Evolutionary conservation across 2,797 vertebrate species (phyloP).

Genomic region (Petrocephalus schoutedeni): DNA sequence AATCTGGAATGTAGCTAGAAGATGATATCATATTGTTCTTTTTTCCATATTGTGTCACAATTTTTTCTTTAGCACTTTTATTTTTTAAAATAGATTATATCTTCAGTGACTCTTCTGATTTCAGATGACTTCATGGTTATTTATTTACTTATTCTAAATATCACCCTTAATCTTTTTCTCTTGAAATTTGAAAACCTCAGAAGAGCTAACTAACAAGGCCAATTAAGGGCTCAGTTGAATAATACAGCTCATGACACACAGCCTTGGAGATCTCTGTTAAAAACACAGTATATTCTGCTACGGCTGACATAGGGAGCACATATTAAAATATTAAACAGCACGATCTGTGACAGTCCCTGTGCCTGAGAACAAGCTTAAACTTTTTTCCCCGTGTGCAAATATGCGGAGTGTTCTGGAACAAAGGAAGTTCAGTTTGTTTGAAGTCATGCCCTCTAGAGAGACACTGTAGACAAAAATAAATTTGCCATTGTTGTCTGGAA

Average conservation of each 20-base stretch:
- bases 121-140: not conserved
- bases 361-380: conserved; percentile 12
- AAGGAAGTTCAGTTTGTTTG: conserved; percentile 30
- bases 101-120: not conserved
- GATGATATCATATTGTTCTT: not conserved
- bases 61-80: not conserved
- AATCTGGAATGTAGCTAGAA: not conserved
- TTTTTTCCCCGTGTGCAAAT: conserved; percentile 17
- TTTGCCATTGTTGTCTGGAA: conserved; percentile 14
- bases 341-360: conserved; percentile 20
- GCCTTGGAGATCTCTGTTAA: not conserved
- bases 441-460: conserved; percentile 16
- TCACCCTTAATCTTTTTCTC: not conserved
- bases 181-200: not conserved
- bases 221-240: not conserved
- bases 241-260: not conserved
- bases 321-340: conserved; percentile 31
- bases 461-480: conserved; percentile 19
- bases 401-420: conserved; percentile 30
- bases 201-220: not conserved
- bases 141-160: not conserved
- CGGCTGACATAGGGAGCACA: not conserved
- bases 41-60: not conserved
- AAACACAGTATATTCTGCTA: conserved; percentile 6
- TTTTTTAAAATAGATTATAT: not conserved